These are phyloP conservation scores for Rallus crepitans DNA, from an alignment of 2,797 vertebrate genomes.

Conservation along the genomic window DNA sequence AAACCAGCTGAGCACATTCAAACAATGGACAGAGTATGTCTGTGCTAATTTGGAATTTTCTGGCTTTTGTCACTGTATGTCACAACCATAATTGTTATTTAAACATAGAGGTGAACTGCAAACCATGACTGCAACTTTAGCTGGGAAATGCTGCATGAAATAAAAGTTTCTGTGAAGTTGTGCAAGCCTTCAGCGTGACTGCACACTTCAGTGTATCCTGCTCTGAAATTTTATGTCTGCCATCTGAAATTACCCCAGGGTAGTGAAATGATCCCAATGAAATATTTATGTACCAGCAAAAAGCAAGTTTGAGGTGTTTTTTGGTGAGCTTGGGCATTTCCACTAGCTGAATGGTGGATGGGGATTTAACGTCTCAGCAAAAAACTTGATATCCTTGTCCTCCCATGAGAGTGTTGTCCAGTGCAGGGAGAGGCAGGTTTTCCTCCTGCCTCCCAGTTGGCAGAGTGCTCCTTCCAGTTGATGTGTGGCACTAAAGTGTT, in stretches of 20 bases:
- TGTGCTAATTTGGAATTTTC: conserved; percentile 65
- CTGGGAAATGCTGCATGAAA: background rate
- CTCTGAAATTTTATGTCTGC: background rate
- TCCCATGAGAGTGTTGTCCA: fast-evolving
- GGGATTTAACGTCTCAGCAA: background rate
- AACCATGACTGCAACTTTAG: conserved; percentile 36
- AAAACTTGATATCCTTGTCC: background rate
- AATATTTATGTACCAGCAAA: background rate
- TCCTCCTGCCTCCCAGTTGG: background rate
- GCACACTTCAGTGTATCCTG: background rate
- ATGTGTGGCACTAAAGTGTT: background rate
- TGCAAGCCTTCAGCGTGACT: background rate
- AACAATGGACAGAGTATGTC: conserved; percentile 38
- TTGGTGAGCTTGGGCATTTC: background rate
- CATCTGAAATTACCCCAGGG: background rate
- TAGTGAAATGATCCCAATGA: background rate
- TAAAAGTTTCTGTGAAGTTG: background rate
- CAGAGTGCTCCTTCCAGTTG: background rate
- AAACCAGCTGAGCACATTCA: conserved; percentile 69
- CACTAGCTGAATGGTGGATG: background rate
- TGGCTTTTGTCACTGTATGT: conserved; percentile 56
- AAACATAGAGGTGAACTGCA: conserved; percentile 62
- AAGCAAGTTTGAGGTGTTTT: background rate
- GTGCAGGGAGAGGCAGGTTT: background rate
- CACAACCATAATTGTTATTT: conserved; percentile 55